These are phyloP conservation scores for Chromoteleia sp. DNA, from an alignment of 2,888 invertebrate genomes.

Conservation along the genomic window DNA sequence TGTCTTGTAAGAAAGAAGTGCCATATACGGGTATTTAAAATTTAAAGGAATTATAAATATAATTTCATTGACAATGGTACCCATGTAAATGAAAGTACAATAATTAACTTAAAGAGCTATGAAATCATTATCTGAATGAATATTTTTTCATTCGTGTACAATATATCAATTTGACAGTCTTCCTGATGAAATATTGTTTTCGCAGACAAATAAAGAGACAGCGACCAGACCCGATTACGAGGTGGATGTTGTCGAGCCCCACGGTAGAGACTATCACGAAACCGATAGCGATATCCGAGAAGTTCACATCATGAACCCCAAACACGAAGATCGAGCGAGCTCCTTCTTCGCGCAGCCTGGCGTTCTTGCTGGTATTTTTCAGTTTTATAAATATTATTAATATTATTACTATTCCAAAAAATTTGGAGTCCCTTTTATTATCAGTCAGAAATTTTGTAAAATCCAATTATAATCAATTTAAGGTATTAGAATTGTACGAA, in stretches of 20 bases:
- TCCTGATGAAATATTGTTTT: slow-evolving; percentile 16
- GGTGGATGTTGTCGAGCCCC: slow-evolving; percentile 78
- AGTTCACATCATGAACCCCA: slow-evolving; percentile 92
- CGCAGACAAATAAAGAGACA: slow-evolving; percentile 78
- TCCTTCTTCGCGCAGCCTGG: slow-evolving; percentile 98
- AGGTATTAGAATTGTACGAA: too few species aligned
- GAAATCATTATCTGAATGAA: too few species aligned
- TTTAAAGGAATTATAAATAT: too few species aligned
- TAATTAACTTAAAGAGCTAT: too few species aligned
- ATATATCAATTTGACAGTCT: neutral
- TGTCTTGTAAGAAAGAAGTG: too few species aligned
- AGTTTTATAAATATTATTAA: neutral
- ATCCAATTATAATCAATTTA: too few species aligned
- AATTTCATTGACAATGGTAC: too few species aligned
- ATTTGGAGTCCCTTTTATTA: too few species aligned
- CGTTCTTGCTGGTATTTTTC: slow-evolving; percentile 92
- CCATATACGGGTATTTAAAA: too few species aligned
- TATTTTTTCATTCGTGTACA: neutral
- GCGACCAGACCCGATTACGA: slow-evolving; percentile 80
- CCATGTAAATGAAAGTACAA: neutral
- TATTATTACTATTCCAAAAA: too few species aligned
- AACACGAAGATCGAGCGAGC: slow-evolving; percentile 93
- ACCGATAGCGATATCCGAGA: slow-evolving; percentile 84
- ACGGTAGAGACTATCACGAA: slow-evolving; percentile 77
- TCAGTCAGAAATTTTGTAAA: too few species aligned